phyloP scores from a whole-genome alignment of 2,888 invertebrate genomes.

The Tridacna crocea region DNA sequence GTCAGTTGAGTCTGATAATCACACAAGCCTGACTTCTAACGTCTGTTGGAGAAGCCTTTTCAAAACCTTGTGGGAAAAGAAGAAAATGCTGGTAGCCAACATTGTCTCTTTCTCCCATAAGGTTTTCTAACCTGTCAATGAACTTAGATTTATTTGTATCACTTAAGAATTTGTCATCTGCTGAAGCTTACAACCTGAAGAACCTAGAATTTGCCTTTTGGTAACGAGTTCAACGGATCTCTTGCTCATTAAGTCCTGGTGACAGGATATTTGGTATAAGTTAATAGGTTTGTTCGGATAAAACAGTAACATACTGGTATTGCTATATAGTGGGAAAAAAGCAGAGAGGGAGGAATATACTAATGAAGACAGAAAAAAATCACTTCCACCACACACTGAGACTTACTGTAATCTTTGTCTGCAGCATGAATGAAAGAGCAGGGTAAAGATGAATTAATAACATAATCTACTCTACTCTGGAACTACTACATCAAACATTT shows the following conservation, averaged over 20 bases:
- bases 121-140: not conserved
- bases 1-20: no score
- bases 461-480: not conserved
- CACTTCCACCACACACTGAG: constrained; percentile 45
- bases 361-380: not conserved
- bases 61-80: not conserved
- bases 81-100: not conserved
- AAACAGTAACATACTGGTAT: no score
- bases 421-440: constrained; percentile 31
- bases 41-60: not conserved
- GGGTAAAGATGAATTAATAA: not conserved
- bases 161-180: not conserved
- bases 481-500: no score
- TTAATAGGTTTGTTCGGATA: no score
- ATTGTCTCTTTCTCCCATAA: not conserved
- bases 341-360: no score
- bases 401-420: constrained; percentile 68
- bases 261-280: no score
- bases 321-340: no score
- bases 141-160: no score
- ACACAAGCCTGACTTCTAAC: not conserved
- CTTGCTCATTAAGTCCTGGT: no score
- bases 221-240: no score
- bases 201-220: no score
- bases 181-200: no score